Conservation (phyloP, 2,888 invertebrate species). For the Epistrophe eligans region DNA sequence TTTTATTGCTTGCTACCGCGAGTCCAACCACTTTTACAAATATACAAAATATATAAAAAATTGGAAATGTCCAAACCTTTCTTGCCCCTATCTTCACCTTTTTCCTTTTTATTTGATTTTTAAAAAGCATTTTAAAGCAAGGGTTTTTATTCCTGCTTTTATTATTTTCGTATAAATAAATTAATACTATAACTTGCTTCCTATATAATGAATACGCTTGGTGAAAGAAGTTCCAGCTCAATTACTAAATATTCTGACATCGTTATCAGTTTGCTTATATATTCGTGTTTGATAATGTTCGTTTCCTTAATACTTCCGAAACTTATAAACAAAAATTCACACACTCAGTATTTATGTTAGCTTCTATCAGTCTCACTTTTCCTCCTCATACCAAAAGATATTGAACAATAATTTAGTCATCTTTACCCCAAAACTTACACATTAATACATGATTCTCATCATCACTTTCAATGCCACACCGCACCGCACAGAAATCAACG, state of each 20-base stretch:
- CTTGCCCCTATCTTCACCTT: no score
- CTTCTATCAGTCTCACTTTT: background rate
- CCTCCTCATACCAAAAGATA: conserved; percentile 19
- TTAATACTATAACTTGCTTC: no score
- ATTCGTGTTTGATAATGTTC: background rate
- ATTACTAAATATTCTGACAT: conserved; percentile 45
- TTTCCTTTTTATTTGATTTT: no score
- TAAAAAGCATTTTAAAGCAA: no score
- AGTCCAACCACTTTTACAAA: no score
- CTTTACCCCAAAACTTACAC: conserved; percentile 45
- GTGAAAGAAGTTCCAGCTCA: conserved; percentile 45
- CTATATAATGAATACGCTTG: background rate
- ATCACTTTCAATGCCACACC: conserved; percentile 4
- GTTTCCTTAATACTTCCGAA: background rate
- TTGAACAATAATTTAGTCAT: conserved; percentile 54
- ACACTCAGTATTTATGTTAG: background rate
- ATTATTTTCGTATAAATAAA: no score
- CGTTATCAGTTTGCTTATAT: conserved; percentile 16
- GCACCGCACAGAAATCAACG: conserved; percentile 50
- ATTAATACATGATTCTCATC: conserved; percentile 58
- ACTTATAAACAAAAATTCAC: background rate
- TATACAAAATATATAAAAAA: no score
- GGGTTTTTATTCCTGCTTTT: no score
- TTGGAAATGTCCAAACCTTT: no score
- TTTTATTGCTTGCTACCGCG: no score